Evolutionary conservation across 64 coral and sea anemone genomes (phyloP).

Genomic region (Hydrozoanthus tunicans): DNA sequence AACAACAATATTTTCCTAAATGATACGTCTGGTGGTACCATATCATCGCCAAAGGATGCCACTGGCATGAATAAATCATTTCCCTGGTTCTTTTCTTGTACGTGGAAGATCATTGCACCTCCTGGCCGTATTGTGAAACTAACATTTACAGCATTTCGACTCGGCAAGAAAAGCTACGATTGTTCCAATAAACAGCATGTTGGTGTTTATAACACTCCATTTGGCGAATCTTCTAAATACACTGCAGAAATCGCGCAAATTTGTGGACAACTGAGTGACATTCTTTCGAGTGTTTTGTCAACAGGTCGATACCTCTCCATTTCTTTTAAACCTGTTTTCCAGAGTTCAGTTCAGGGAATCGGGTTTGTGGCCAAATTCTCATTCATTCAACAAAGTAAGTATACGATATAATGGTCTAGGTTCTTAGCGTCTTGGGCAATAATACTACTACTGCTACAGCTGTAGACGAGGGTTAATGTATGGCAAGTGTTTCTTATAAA

Average conservation of each 20-base stretch:
- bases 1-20: conserved; percentile 40
- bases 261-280: background rate
- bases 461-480: background rate
- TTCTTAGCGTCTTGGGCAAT: background rate
- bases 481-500: too few relatives aligned
- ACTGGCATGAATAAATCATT: background rate
- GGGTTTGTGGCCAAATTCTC: conserved; percentile 23
- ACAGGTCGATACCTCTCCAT: conserved; percentile 9
- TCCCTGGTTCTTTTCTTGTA: background rate
- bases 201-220: conserved; percentile 34
- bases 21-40: background rate
- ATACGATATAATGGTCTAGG: background rate
- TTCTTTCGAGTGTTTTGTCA: background rate
- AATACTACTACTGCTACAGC: background rate
- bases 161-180: background rate
- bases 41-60: background rate
- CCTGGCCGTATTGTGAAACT: conserved; percentile 8
- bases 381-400: conserved; percentile 43
- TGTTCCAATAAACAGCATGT: background rate
- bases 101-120: conserved; percentile 38
- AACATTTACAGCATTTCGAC: conserved; percentile 11
- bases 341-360: background rate
- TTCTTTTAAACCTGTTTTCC: background rate
- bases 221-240: background rate
- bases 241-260: background rate